Percentiles rank a stretch among this genome's conserved stretches.
These are phyloP conservation scores for Hypanus sabinus DNA, from an alignment of 2,113 vertebrate species.

Conservation along the genomic window DNA sequence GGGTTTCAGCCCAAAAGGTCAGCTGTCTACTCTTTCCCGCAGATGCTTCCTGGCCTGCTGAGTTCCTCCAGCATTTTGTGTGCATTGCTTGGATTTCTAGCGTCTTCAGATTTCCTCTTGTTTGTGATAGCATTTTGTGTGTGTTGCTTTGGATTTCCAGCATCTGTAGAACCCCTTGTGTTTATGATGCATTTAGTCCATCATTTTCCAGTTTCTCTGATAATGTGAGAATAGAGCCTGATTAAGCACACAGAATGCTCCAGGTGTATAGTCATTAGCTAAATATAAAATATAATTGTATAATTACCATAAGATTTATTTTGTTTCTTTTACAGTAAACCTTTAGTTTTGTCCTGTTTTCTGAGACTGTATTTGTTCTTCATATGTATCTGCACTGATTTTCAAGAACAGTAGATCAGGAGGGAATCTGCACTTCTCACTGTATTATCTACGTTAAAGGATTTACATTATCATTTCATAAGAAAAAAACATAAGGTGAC, in stretches of 20 bases:
- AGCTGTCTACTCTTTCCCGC: too few relatives aligned
- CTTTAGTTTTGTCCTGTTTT: neutral
- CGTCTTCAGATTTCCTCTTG: too few relatives aligned
- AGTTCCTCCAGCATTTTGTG: too few relatives aligned
- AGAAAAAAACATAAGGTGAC: slow-evolving; percentile 84
- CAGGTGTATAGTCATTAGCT: neutral
- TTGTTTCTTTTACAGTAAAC: neutral
- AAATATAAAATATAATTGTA: neutral
- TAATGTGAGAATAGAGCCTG: neutral
- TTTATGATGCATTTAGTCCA: neutral
- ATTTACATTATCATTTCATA: slow-evolving; percentile 88
- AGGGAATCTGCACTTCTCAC: slow-evolving; percentile 45
- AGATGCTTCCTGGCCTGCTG: too few relatives aligned
- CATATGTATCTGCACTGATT: neutral
- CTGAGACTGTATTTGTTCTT: neutral
- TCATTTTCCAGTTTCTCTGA: neutral
- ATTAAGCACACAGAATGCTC: neutral
- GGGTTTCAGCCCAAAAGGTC: too few relatives aligned
- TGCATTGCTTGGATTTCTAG: too few relatives aligned
- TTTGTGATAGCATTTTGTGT: too few relatives aligned
- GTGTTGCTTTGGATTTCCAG: too few relatives aligned
- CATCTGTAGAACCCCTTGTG: too few relatives aligned
- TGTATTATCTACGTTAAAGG: slow-evolving; percentile 57
- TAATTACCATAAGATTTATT: neutral
- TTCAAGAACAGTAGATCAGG: neutral